Percentiles rank a stretch among this genome's conserved stretches.
These are phyloP conservation scores for Eledona agricola DNA, from an alignment of 2,888 invertebrate genomes.

Conservation along the genomic window DNA sequence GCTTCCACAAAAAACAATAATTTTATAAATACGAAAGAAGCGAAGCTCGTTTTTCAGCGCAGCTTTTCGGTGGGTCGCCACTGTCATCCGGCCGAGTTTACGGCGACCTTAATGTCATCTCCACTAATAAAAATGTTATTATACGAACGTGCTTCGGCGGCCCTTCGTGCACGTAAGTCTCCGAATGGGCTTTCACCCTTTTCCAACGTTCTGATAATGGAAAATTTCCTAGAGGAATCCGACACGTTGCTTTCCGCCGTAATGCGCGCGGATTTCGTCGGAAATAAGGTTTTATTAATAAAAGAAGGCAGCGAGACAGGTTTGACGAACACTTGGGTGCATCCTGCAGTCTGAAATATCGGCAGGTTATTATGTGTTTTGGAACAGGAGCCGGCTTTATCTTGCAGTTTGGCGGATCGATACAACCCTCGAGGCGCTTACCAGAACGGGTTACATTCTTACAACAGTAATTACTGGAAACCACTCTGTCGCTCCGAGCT, in stretches of 20 bases:
- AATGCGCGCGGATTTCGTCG: slow-evolving; percentile 22
- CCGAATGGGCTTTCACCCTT: slow-evolving; percentile 39
- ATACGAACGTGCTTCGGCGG: slow-evolving; percentile 54
- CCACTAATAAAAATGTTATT: slow-evolving; percentile 61
- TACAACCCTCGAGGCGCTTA: slow-evolving; percentile 44
- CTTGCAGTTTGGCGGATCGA: slow-evolving; percentile 39
- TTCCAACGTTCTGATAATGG: slow-evolving; percentile 38
- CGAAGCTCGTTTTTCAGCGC: slow-evolving; percentile 53
- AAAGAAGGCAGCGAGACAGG: slow-evolving; percentile 18
- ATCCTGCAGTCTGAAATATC: slow-evolving; percentile 14
- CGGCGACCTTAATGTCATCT: slow-evolving; percentile 58
- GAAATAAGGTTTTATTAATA: slow-evolving; percentile 28
- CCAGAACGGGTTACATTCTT: slow-evolving; percentile 48
- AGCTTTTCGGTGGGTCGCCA: slow-evolving; percentile 54
- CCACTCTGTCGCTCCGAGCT: slow-evolving; percentile 48
- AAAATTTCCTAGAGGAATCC: slow-evolving; percentile 35
- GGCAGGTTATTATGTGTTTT: slow-evolving; percentile 29
- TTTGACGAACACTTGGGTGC: slow-evolving; percentile 15
- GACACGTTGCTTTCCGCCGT: slow-evolving; percentile 23
- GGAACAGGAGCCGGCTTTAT: slow-evolving; percentile 20
- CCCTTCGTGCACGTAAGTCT: slow-evolving; percentile 41
- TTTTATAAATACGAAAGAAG: slow-evolving; percentile 54
- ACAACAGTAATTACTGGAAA: slow-evolving; percentile 49
- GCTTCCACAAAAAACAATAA: slow-evolving; percentile 50
- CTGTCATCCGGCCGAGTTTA: slow-evolving; percentile 55